Percentiles rank a stretch among this genome's conserved stretches.
phyloP scores from a whole-genome alignment of 2,797 vertebrate genomes.

The Rhinophrynus dorsalis region DNA sequence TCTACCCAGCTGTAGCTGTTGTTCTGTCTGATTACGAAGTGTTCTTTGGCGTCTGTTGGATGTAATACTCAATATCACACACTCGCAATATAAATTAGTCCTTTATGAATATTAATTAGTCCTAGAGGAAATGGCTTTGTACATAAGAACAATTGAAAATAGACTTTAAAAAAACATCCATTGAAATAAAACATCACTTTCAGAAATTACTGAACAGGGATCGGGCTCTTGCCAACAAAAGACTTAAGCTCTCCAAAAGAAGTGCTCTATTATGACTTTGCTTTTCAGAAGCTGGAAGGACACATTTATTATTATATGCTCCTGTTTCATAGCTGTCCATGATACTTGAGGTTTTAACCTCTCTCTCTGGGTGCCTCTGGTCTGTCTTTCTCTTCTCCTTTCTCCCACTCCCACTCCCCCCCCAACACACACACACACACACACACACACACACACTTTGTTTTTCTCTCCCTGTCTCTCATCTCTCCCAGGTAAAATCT shows the following conservation, averaged over 20 bases:
- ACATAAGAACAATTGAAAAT: background rate
- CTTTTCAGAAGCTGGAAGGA: background rate
- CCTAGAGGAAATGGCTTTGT: background rate
- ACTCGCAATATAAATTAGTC: background rate
- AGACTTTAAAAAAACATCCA: background rate
- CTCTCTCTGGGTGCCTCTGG: too few species aligned
- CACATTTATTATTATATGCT: background rate
- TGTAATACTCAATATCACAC: background rate
- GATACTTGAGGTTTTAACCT: too few species aligned
- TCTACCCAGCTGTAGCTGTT: too few species aligned
- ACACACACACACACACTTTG: too few species aligned
- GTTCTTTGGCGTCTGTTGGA: too few species aligned
- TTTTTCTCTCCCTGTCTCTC: too few species aligned
- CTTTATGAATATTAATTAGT: background rate
- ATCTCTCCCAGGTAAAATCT: too few species aligned
- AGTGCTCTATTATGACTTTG: background rate
- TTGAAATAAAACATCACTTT: background rate
- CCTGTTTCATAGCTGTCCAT: background rate
- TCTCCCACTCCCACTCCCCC: too few species aligned
- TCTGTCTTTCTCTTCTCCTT: too few species aligned
- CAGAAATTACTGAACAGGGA: background rate
- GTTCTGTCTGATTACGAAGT: too few species aligned
- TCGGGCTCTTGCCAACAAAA: background rate
- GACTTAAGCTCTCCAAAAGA: background rate
- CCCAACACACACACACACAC: too few species aligned